Percentiles rank a stretch among this genome's conserved stretches.
Evolutionary conservation across 2,113 vertebrate genomes (phyloP).

Genomic region (Capra hircus): DNA sequence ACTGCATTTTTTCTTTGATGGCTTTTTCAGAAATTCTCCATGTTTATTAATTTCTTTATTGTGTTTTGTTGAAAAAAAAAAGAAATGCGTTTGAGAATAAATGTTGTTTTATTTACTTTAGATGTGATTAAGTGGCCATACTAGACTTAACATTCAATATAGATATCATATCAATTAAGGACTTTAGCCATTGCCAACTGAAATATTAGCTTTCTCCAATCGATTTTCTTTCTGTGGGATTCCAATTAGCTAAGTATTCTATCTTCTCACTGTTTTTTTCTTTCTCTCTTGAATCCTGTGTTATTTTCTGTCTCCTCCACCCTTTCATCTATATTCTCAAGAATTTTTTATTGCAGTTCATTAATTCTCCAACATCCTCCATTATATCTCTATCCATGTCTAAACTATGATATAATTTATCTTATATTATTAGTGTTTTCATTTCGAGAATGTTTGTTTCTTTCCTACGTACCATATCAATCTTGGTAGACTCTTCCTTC

Average conservation of each 20-base stretch:
- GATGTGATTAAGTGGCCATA: neutral
- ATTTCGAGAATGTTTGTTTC: neutral
- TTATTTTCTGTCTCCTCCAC: neutral
- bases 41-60: neutral
- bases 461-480: neutral
- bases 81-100: neutral
- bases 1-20: neutral
- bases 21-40: neutral
- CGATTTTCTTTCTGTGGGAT: neutral
- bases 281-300: neutral
- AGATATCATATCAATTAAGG: neutral
- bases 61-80: neutral
- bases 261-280: neutral
- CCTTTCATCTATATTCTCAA: neutral
- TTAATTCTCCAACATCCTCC: neutral
- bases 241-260: neutral
- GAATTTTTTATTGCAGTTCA: neutral
- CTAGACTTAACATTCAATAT: neutral
- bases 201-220: neutral
- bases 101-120: neutral
- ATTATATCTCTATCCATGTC: neutral
- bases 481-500: neutral
- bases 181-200: neutral
- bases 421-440: neutral
- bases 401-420: neutral